Conservation (phyloP, 2,888 invertebrate species). For the Ypsolopha scabrella region DNA sequence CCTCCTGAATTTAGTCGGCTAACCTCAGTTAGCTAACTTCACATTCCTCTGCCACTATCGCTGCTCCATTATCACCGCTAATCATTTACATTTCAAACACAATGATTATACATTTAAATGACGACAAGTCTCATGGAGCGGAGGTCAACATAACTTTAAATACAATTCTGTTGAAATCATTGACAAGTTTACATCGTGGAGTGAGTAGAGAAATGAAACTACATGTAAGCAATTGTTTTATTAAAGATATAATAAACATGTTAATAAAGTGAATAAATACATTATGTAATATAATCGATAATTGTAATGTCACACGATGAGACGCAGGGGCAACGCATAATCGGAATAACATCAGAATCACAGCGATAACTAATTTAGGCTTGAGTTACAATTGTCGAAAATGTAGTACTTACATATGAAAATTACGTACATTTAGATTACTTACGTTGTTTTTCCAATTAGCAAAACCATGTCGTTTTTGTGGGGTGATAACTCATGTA, state of each 20-base stretch:
- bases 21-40: background rate
- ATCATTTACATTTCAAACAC: conserved; percentile 45
- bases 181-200: background rate
- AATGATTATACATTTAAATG: conserved; percentile 24
- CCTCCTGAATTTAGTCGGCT: too few species aligned
- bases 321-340: conserved; percentile 42
- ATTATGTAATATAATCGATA: conserved; percentile 29
- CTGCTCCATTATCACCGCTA: conserved; percentile 36
- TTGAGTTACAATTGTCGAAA: too few species aligned
- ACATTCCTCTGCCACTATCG: conserved; percentile 30
- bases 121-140: background rate
- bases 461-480: too few species aligned
- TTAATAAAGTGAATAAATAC: conserved; percentile 69
- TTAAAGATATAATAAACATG: conserved; percentile 70
- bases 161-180: background rate
- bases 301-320: conserved; percentile 20
- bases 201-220: conserved; percentile 21
- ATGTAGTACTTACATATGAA: too few species aligned
- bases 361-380: conserved; percentile 3
- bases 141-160: background rate
- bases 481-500: too few species aligned
- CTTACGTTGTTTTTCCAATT: too few species aligned
- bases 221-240: conserved; percentile 66
- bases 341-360: conserved; percentile 29
- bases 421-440: too few species aligned